These are phyloP conservation scores for Bergia puertoricense DNA, from an alignment of 92 coral and sea anemone species.

Conservation along the genomic window DNA sequence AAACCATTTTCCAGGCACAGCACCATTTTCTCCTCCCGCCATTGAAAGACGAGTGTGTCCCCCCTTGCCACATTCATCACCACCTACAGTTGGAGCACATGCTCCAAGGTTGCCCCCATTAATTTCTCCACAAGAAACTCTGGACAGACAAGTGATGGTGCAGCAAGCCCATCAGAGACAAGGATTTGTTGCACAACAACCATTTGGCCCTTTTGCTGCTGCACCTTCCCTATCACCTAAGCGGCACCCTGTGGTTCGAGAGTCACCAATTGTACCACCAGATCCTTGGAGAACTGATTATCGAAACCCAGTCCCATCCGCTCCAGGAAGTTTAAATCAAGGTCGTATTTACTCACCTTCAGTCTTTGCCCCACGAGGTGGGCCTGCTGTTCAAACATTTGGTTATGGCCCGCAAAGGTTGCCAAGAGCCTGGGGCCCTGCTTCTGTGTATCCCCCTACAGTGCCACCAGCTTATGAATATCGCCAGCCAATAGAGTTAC, in stretches of 20 bases:
- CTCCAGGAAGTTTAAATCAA: background rate
- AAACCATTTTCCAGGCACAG: background rate
- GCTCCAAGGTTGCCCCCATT: conserved; percentile 8
- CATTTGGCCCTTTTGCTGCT: background rate
- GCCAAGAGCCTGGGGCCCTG: background rate
- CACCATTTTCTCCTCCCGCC: conserved; percentile 26
- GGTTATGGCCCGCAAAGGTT: background rate
- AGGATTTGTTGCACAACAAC: background rate
- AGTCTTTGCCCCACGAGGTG: background rate
- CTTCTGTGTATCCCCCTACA: background rate
- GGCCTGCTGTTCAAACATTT: conserved; percentile 4
- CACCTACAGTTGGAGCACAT: background rate
- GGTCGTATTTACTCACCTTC: background rate
- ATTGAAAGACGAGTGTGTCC: conserved; percentile 23
- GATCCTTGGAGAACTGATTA: conserved; percentile 20
- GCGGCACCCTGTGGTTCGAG: background rate
- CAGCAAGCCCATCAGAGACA: background rate
- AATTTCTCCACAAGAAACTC: background rate
- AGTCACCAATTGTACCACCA: background rate
- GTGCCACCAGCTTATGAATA: background rate
- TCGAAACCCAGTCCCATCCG: background rate
- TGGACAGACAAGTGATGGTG: conserved; percentile 4
- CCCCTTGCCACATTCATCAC: background rate
- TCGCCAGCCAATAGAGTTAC: background rate
- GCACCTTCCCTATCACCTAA: background rate